A percentile compares a stretch with the other conserved stretches of the same genome.
Conservation (phyloP, 2,888 invertebrate species). For the Lepidocyrtoides sp. region DNA sequence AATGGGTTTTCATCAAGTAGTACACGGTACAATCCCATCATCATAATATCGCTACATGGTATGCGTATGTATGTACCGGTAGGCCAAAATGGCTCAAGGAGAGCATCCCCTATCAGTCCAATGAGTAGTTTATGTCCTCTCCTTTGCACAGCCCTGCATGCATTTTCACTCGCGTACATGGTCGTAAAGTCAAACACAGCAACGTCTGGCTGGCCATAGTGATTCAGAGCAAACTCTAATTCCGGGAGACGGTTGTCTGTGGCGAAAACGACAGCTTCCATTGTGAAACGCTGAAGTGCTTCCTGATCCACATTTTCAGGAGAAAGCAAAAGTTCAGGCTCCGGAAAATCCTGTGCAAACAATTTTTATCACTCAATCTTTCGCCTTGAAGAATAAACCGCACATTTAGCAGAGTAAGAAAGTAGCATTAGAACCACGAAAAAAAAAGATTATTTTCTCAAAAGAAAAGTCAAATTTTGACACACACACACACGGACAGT, state of each 20-base stretch:
- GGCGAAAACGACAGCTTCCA: constrained; percentile 88
- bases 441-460: too few species aligned
- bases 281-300: constrained; percentile 87
- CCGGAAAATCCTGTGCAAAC: constrained; percentile 87
- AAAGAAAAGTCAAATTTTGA: too few species aligned
- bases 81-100: constrained; percentile 89
- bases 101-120: constrained; percentile 88
- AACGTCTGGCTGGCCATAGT: constrained; percentile 88
- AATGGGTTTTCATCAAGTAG: too few species aligned
- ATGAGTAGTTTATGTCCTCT: constrained; percentile 87
- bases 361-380: constrained; percentile 56
- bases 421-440: too few species aligned
- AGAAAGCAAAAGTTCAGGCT: constrained; percentile 87
- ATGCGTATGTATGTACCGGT: too few species aligned
- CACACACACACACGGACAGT: too few species aligned
- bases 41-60: too few species aligned
- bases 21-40: too few species aligned
- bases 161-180: constrained; percentile 88
- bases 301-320: constrained; percentile 88
- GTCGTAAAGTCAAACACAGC: constrained; percentile 89
- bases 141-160: constrained; percentile 87
- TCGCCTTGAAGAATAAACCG: too few species aligned
- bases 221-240: constrained; percentile 88
- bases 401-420: too few species aligned
- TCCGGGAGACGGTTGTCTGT: constrained; percentile 86